Evolutionary conservation across 2,888 invertebrate genomes (phyloP), one percentile per base, ranked within the genome.

Genomic region (Sceliomorpha sp.): DNA sequence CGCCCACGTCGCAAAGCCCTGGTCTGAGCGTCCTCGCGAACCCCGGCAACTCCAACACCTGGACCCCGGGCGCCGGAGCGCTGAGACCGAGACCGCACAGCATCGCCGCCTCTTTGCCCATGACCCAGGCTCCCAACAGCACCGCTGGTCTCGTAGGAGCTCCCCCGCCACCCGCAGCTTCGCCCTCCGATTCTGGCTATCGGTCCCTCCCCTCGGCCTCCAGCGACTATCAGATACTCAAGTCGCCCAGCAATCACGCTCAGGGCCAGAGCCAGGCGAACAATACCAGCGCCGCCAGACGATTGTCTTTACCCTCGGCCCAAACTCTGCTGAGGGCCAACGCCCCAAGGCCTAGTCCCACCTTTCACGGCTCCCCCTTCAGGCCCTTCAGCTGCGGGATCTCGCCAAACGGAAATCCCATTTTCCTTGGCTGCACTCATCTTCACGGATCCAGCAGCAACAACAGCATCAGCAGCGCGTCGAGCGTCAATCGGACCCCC

Each of bases 181-280:
- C 89, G 2, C 90, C 90, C 0, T 89, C 89, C 0, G 90, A 90
- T 67, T 89, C 89, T 3, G 90, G 90, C 13, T 90, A 91, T 82
- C 87, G 90, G 44, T 89, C 90, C 5, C 77, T 92, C 68, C 92
- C 92, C 70, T 90, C 91, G 74, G 91, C 92, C 42, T 88, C 92
- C 36, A 92, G 92, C 84, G 92, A 92, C 79, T 91, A 92, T 82
- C 92, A 92, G 85, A 86, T 92, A 48, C 90, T 90, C 69, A 89
- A 91, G 75, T 90, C 91, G 2, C 85, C 87, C 0, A 80, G 82
- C 15, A 72, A 71, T 5, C 75, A 55, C 36, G 73, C 74, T 9
- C 75, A 78, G 17, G 77, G 70, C 6, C 75, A 55, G 36, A 73
- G 74, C 9, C 75, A 78, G 17, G 77, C 75, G 4, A 59, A 56